These are phyloP conservation scores for Nemoura dubitans DNA, from an alignment of 2,888 invertebrate species.

Conservation along the genomic window DNA sequence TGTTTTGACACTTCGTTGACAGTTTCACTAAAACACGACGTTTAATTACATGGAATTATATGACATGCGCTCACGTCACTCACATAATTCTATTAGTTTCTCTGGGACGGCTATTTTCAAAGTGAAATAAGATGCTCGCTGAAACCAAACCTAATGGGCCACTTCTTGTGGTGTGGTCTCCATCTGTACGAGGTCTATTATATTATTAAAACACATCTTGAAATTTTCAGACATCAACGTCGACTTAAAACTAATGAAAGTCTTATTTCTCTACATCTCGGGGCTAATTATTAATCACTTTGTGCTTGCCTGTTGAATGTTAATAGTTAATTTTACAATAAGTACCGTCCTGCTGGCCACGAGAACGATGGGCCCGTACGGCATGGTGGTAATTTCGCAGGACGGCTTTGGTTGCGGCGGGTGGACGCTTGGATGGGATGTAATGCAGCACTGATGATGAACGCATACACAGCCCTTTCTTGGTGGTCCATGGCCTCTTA, in stretches of 20 bases:
- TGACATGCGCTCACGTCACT: conserved; percentile 32
- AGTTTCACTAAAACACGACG: conserved; percentile 35
- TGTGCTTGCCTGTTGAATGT: conserved; percentile 24
- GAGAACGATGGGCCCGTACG: background rate
- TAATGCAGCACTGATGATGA: background rate
- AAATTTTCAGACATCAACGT: conserved; percentile 15
- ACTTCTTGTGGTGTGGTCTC: background rate
- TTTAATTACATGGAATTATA: conserved; percentile 36
- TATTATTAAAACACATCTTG: background rate
- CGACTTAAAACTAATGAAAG: conserved; percentile 25
- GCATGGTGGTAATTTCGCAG: background rate
- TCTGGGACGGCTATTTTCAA: background rate
- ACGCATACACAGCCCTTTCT: conserved; percentile 16
- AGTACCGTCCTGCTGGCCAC: background rate
- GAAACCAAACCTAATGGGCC: background rate
- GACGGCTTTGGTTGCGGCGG: background rate
- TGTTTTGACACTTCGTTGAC: conserved; percentile 15
- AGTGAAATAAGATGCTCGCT: conserved; percentile 7
- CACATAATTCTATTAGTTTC: conserved; percentile 37
- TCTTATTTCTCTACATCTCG: conserved; percentile 30
- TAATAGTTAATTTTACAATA: conserved; percentile 7
- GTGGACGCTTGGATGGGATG: background rate
- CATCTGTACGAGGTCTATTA: background rate
- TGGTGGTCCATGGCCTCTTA: conserved; percentile 34
- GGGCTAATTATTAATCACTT: conserved; percentile 40